A percentile compares a stretch with the other conserved stretches of the same genome.
Conservation (phyloP, 2,888 invertebrate genomes). For the Ypsolopha scabrella region DNA sequence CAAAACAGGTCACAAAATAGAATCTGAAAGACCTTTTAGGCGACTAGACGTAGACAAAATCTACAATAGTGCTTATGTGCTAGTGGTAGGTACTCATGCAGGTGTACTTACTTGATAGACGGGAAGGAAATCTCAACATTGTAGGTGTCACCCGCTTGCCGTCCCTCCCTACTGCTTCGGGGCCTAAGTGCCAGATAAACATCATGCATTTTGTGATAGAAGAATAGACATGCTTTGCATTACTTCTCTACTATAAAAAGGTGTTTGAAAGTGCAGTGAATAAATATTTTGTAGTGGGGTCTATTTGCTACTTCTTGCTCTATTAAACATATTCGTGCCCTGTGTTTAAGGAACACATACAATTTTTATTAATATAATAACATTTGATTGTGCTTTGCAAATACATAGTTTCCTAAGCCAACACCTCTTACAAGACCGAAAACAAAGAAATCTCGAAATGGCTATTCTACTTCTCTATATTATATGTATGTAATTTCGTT, state of each 20-base stretch:
- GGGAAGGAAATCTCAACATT: constrained; percentile 93
- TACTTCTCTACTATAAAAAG: not conserved
- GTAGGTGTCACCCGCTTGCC: constrained; percentile 91
- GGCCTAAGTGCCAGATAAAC: constrained; percentile 74
- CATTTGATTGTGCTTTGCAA: too few species aligned
- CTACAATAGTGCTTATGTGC: not conserved
- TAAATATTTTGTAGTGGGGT: constrained; percentile 2
- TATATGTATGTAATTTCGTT: too few species aligned
- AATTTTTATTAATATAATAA: too few species aligned
- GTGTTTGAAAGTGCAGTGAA: not conserved
- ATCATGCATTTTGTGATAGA: constrained; percentile 60
- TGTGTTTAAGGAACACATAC: too few species aligned
- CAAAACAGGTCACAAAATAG: not conserved
- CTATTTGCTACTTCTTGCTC: not conserved
- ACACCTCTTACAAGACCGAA: too few species aligned
- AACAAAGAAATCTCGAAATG: too few species aligned
- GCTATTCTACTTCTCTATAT: too few species aligned
- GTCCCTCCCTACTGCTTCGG: constrained; percentile 79
- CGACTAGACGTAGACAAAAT: not conserved
- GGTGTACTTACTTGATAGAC: constrained; percentile 84
- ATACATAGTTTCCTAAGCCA: too few species aligned
- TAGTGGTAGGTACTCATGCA: constrained; percentile 26
- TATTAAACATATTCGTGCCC: too few species aligned
- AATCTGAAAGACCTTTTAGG: not conserved
- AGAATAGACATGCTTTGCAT: constrained; percentile 46